phyloP scores from a whole-genome alignment of 2,888 invertebrate genomes.

The Acronicta alni region DNA sequence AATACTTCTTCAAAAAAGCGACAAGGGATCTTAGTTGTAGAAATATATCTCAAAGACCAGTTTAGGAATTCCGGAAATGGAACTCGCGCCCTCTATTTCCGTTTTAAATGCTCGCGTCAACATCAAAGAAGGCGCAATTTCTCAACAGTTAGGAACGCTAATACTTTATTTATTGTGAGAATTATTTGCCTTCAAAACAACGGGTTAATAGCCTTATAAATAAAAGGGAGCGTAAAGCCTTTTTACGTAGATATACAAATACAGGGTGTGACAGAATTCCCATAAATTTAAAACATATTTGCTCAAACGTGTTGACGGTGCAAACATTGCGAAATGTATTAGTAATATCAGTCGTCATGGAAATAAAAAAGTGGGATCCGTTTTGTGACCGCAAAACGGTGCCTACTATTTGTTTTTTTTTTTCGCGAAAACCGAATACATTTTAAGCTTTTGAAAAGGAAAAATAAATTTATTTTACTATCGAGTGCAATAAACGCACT shows the following conservation, averaged over 20 bases:
- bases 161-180: slow-evolving; percentile 32
- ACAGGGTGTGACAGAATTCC: slow-evolving; percentile 10
- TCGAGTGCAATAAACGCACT: not conserved
- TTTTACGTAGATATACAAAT: slow-evolving; percentile 11
- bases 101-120: slow-evolving; percentile 41
- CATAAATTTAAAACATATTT: slow-evolving; percentile 28
- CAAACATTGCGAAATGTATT: slow-evolving; percentile 20
- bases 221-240: not conserved
- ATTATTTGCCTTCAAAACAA: slow-evolving; percentile 1
- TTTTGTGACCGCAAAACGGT: not conserved
- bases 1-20: too few relatives aligned
- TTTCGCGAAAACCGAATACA: not conserved
- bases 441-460: not conserved
- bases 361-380: slow-evolving; percentile 3
- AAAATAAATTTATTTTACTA: not conserved
- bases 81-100: slow-evolving; percentile 50
- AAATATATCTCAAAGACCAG: slow-evolving; percentile 39
- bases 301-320: slow-evolving; percentile 5
- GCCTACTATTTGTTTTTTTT: not conserved
- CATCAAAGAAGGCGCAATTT: slow-evolving; percentile 24
- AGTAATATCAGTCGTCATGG: slow-evolving; percentile 7
- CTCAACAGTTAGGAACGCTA: slow-evolving; percentile 8
- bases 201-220: slow-evolving; percentile 3
- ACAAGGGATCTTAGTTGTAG: slow-evolving; percentile 13
- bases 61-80: slow-evolving; percentile 46